A percentile compares a stretch with the other conserved stretches of the same genome.
Conservation (phyloP, 2,797 vertebrate genomes). For the Oreochromis grahami region DNA sequence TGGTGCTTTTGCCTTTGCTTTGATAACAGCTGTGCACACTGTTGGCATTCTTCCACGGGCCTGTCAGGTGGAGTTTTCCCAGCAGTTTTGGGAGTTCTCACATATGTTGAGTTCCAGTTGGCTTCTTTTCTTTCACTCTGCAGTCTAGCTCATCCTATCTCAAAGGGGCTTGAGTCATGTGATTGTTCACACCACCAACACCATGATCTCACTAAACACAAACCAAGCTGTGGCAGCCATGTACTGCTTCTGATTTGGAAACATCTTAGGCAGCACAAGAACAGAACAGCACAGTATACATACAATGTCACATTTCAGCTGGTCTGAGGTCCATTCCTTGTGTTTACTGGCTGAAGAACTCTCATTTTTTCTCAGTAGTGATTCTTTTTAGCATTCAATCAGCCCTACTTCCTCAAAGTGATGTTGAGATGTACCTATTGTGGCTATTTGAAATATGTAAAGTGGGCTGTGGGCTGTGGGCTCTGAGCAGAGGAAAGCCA, state of each 20-base stretch:
- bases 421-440: neutral
- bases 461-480: neutral
- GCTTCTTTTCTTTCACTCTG: neutral
- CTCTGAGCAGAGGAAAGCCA: neutral
- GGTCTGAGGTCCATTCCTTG: neutral
- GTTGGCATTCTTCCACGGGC: neutral
- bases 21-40: neutral
- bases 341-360: neutral
- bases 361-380: neutral
- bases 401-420: neutral
- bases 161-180: neutral
- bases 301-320: neutral
- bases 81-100: neutral
- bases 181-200: neutral
- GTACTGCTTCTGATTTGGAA: neutral
- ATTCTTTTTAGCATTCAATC: neutral
- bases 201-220: neutral
- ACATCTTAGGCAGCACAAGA: neutral
- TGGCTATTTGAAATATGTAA: neutral
- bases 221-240: neutral
- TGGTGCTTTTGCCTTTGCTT: neutral
- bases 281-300: neutral
- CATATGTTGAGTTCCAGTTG: neutral
- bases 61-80: neutral
- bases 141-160: neutral